phyloP scores from a whole-genome alignment of 2,888 invertebrate genomes.

The Macrosoma leucophasiata region DNA sequence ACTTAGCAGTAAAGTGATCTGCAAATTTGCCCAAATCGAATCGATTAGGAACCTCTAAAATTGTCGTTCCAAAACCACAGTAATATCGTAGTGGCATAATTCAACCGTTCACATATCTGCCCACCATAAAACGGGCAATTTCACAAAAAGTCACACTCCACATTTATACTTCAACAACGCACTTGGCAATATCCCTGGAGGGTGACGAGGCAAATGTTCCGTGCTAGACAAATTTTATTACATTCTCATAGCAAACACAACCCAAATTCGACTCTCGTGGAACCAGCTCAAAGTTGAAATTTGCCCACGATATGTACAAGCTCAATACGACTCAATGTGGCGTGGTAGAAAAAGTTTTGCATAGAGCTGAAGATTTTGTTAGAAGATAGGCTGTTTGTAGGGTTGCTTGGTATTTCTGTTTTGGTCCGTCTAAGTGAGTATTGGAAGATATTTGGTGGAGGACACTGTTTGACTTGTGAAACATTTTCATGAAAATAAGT shows the following conservation, averaged over 20 bases:
- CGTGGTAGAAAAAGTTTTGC: conserved; percentile 39
- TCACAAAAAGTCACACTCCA: conserved; percentile 19
- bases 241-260: conserved; percentile 21
- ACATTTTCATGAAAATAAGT: too few species aligned
- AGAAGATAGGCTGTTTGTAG: conserved; percentile 38
- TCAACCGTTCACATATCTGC: too few species aligned
- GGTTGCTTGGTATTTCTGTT: too few species aligned
- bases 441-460: too few species aligned
- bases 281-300: conserved; percentile 19
- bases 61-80: too few species aligned
- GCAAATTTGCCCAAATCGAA: too few species aligned
- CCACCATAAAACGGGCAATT: too few species aligned
- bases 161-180: conserved; percentile 26
- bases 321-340: conserved; percentile 33
- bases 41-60: too few species aligned
- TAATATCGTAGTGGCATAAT: too few species aligned
- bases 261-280: conserved; percentile 24
- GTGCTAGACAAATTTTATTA: conserved; percentile 48
- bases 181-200: conserved; percentile 40
- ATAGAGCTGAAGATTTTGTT: conserved; percentile 36
- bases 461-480: too few species aligned
- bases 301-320: background rate
- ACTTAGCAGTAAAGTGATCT: too few species aligned
- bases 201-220: conserved; percentile 47
- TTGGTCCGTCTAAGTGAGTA: too few species aligned